phyloP scores from a whole-genome alignment of 23 tunicate species.

The Trididemnum nubilum region DNA sequence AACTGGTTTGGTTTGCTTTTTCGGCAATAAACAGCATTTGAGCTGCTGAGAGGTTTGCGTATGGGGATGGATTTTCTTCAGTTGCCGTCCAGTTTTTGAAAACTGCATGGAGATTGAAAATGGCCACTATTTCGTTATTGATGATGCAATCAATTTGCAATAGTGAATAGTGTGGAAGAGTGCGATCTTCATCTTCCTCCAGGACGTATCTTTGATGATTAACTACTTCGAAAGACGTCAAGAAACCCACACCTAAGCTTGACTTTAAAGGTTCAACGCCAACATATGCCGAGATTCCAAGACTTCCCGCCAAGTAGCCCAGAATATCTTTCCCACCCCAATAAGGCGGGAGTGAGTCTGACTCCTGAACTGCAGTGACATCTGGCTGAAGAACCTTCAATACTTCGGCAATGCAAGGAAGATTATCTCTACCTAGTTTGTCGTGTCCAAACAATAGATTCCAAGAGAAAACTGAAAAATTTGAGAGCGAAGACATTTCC shows the following conservation, averaged over 20 bases:
- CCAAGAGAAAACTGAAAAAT: constrained; percentile 67
- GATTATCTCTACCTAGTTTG: constrained; percentile 50
- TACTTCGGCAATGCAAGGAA: constrained; percentile 41
- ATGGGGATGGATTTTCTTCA: constrained; percentile 14
- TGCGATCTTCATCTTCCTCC: constrained; percentile 11
- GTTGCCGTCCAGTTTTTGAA: constrained; percentile 80
- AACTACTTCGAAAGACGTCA: constrained; percentile 43
- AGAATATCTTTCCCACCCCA: constrained; percentile 93
- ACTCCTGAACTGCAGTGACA: constrained; percentile 75
- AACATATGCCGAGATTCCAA: background rate
- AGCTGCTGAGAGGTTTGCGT: constrained; percentile 36
- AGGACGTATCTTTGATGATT: constrained; percentile 28
- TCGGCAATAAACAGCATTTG: constrained; percentile 57
- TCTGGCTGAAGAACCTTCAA: constrained; percentile 37
- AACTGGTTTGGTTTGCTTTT: background rate
- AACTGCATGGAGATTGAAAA: constrained; percentile 73
- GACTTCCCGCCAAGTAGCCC: constrained; percentile 37
- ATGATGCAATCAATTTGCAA: background rate
- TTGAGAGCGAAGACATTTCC: background rate
- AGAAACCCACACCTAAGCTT: constrained; percentile 68
- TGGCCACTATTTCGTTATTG: constrained; percentile 7
- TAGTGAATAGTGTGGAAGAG: constrained; percentile 31
- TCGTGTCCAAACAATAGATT: constrained; percentile 78
- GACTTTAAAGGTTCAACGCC: constrained; percentile 62
- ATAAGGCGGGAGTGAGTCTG: constrained; percentile 62